phyloP scores from a whole-genome alignment of 2,113 vertebrate genomes.

The pig (Sus scrofa) region DNA sequence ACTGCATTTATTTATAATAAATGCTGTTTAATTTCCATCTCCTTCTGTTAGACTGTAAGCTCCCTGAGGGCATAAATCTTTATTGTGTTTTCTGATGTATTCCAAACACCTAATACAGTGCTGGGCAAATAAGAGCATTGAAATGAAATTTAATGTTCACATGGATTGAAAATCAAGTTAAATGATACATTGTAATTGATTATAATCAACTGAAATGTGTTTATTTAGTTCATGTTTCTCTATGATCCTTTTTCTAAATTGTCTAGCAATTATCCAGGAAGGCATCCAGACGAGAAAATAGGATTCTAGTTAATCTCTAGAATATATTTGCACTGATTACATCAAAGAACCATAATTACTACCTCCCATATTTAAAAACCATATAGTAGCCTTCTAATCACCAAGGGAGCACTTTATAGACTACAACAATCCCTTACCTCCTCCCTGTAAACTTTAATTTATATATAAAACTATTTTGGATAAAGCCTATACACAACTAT shows the following conservation, averaged over 20 bases:
- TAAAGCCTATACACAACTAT: not conserved
- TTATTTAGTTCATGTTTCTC: not conserved
- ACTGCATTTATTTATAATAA: not conserved
- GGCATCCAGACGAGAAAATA: not conserved
- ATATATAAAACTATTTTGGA: not conserved
- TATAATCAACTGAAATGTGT: not conserved
- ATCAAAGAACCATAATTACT: not conserved
- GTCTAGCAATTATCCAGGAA: not conserved
- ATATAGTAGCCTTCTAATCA: not conserved
- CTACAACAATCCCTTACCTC: not conserved
- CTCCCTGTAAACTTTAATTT: not conserved
- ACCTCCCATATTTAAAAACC: not conserved
- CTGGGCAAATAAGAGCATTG: not conserved
- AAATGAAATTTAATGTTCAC: not conserved
- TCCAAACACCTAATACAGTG: not conserved
- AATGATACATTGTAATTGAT: not conserved
- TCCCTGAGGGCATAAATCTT: not conserved
- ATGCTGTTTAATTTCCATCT: not conserved
- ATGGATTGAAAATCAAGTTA: not conserved
- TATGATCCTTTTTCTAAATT: not conserved
- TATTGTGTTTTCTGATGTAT: not conserved
- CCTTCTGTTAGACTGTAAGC: not conserved
- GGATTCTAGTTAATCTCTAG: not conserved
- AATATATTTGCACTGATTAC: not conserved
- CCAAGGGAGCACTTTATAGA: not conserved